These are phyloP conservation scores for Apodemia mormo DNA, from an alignment of 2,888 invertebrate genomes.

Conservation along the genomic window DNA sequence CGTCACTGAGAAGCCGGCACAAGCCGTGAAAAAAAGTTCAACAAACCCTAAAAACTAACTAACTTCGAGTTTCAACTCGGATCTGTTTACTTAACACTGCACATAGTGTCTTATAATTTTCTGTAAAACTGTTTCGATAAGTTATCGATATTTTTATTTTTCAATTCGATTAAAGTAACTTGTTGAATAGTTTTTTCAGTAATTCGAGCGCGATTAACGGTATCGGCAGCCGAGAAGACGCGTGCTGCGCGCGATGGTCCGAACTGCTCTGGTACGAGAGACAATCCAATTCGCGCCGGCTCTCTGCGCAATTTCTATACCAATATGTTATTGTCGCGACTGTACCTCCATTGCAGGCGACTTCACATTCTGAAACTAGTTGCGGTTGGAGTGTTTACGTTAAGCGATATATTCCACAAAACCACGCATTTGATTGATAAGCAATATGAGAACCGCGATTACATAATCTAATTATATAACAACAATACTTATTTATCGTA, in stretches of 20 bases:
- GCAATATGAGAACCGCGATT: not conserved
- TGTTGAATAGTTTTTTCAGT: slow-evolving; percentile 35
- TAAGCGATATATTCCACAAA: not conserved
- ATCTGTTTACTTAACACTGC: not conserved
- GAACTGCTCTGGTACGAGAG: slow-evolving; percentile 54
- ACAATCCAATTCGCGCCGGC: slow-evolving; percentile 50
- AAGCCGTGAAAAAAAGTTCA: slow-evolving; percentile 69
- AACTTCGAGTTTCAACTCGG: slow-evolving; percentile 41
- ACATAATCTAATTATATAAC: not conserved
- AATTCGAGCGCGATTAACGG: slow-evolving; percentile 39
- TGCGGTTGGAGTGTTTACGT: slow-evolving; percentile 7
- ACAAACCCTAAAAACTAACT: slow-evolving; percentile 54
- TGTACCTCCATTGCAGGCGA: slow-evolving; percentile 13
- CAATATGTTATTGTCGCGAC: slow-evolving; percentile 8
- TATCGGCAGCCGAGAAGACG: slow-evolving; percentile 47
- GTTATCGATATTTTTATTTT: not conserved
- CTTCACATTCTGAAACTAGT: slow-evolving; percentile 5
- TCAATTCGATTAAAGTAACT: slow-evolving; percentile 10
- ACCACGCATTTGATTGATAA: slow-evolving; percentile 7
- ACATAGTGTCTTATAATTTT: no score
- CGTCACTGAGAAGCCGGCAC: slow-evolving; percentile 66
- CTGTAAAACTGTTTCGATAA: not conserved
- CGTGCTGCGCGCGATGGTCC: slow-evolving; percentile 57
- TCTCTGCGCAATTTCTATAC: slow-evolving; percentile 62
- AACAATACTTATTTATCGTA: no score